Base-by-base conservation (phyloP, 2,888 invertebrate species). In the Yponomeuta cagnagella region DNA sequence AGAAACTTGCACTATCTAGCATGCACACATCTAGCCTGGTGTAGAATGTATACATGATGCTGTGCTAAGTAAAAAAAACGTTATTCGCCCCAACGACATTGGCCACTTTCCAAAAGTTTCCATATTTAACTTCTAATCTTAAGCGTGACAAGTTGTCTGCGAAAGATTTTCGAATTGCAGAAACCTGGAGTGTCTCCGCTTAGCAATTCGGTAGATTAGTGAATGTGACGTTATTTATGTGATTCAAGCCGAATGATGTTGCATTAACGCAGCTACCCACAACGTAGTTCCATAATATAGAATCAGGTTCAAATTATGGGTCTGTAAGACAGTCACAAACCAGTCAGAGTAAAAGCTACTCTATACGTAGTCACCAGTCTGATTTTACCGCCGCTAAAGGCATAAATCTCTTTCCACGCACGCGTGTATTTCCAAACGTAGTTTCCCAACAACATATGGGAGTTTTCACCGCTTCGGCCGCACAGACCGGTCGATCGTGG, bases 381-480 rank as follows among this genome's bases (percentile, higher is more conserved):
- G 65, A 65, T 48, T 48, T 37, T 68, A 43, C 43, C 48, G 43
- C 68, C n/a, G 6, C 68, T 15, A 43, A 31, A 58, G 52, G 52
- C 58, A 33, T 69, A 69, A 69, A 68, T 68, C 68, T 52, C 68
- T 52, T 63, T 69, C 58, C 37, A 66, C 37, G 10, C 15, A 37
- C 70, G 15, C 30, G 23, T 70, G 81, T 88, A 86, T 87, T 87
- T 86, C 86, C 84, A 87, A 87, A 82, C 83, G 81, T 81, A 85
- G 84, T 86, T 88, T 81, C 80, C 48, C 48, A 68, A 37, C 48
- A 48, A 43, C 80, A 80, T 84, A 81, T 80, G 77, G 74, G 77
- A 77, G 84, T 88, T 90, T 91, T 90, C 90, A 82, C 89, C 81
- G 86, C 86, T 89, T 89, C 89, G 87, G 82, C 85, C 73, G 74